Percentiles rank a stretch among this genome's conserved stretches.
Evolutionary conservation across 2,888 invertebrate species (phyloP).

Genomic region (Pycnomerus fuliginosus): DNA sequence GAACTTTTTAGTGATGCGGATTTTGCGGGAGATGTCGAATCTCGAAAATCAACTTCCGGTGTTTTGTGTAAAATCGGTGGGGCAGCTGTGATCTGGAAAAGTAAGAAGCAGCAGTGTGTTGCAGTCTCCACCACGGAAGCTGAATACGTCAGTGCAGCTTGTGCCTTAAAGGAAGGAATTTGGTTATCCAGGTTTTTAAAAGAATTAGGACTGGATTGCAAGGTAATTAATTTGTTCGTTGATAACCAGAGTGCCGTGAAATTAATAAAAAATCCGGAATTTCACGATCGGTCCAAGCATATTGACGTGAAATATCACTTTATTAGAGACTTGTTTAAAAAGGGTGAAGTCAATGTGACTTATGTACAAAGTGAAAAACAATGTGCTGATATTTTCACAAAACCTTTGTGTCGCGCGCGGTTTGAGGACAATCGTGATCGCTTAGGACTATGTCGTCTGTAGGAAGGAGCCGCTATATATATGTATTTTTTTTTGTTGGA

Average conservation of each 20-base stretch:
- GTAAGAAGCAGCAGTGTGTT: not conserved
- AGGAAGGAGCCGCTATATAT: too few species aligned
- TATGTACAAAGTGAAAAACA: constrained; percentile 6
- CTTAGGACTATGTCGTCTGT: not conserved
- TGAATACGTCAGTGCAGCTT: not conserved
- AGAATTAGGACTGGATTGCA: not conserved
- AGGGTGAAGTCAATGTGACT: constrained; percentile 1
- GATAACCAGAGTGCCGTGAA: too few species aligned
- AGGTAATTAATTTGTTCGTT: not conserved
- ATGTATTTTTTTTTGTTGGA: too few species aligned
- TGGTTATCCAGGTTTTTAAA: not conserved
- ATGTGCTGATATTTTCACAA: constrained; percentile 14
- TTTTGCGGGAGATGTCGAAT: not conserved
- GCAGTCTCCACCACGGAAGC: not conserved
- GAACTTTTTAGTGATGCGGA: not conserved
- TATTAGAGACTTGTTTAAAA: too few species aligned
- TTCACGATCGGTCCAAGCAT: constrained; percentile 15
- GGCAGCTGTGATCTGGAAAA: not conserved
- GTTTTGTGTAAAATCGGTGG: not conserved
- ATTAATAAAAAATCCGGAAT: constrained; percentile 5
- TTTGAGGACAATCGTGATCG: not conserved
- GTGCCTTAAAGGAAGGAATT: not conserved
- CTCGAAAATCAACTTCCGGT: not conserved
- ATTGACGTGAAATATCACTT: constrained; percentile 5
- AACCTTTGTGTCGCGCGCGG: not conserved